These are phyloP conservation scores for Porites rus DNA, from an alignment of 92 coral and sea anemone species.

Conservation along the genomic window DNA sequence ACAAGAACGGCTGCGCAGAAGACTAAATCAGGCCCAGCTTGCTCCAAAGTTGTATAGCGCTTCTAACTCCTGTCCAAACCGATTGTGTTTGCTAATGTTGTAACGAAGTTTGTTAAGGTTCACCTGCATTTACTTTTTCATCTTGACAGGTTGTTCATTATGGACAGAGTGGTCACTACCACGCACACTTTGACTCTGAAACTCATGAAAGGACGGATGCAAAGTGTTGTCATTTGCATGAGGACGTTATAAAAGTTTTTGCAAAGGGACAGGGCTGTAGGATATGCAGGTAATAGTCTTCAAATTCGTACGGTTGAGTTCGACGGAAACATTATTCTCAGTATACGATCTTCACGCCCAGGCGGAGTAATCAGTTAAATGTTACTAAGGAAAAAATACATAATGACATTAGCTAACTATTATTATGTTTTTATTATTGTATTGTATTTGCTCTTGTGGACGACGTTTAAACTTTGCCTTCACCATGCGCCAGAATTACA, in stretches of 20 bases:
- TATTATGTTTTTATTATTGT: no score
- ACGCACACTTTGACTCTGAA: constrained; percentile 97
- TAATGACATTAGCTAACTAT: no score
- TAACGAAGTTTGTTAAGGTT: background rate
- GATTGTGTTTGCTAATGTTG: background rate
- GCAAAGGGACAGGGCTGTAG: constrained; percentile 67
- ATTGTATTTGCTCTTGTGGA: no score
- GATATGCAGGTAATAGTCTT: constrained; percentile 77
- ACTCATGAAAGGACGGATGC: constrained; percentile 75
- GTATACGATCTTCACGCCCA: no score
- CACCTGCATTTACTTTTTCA: background rate
- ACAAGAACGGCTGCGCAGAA: no score
- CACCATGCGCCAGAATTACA: no score
- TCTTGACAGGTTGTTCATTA: constrained; percentile 86
- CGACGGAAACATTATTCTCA: background rate
- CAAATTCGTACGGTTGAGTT: background rate
- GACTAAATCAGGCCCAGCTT: no score
- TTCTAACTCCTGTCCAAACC: no score
- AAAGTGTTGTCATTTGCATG: constrained; percentile 87
- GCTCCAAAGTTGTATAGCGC: no score
- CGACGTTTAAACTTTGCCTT: no score
- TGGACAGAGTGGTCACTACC: constrained; percentile 84
- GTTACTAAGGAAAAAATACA: no score
- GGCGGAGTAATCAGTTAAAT: no score
- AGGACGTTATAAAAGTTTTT: constrained; percentile 36